phyloP scores from a whole-genome alignment of 2,888 invertebrate genomes.

The Atethmia centrago region DNA sequence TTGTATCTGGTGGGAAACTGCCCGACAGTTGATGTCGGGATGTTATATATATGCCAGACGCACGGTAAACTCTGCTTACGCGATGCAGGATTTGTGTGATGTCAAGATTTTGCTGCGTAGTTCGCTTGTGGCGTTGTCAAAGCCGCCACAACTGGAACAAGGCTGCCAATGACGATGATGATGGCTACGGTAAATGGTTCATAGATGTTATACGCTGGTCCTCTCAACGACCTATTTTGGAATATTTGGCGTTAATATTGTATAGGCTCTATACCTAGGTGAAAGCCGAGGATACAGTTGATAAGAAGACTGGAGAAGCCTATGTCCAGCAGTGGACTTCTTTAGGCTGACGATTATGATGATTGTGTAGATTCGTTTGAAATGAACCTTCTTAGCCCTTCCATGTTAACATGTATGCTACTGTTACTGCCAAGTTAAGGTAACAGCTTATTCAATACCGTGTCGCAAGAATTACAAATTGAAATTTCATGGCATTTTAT shows the following conservation, averaged over 20 bases:
- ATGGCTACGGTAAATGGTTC: background rate
- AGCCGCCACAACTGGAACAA: too few relatives aligned
- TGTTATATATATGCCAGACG: too few relatives aligned
- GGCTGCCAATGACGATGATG: background rate
- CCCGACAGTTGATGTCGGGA: too few relatives aligned
- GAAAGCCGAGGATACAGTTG: background rate
- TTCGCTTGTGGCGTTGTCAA: too few relatives aligned
- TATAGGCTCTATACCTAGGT: background rate
- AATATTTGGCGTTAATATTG: background rate
- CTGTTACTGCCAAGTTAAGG: slow-evolving; percentile 24
- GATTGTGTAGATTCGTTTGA: background rate
- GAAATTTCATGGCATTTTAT: slow-evolving; percentile 56
- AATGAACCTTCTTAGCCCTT: slow-evolving; percentile 11
- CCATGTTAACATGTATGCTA: background rate
- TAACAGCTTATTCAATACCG: slow-evolving; percentile 53
- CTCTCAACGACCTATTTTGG: background rate
- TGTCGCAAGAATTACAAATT: slow-evolving; percentile 59
- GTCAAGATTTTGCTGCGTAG: too few relatives aligned
- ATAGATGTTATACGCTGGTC: background rate
- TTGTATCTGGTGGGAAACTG: too few relatives aligned
- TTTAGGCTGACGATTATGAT: background rate
- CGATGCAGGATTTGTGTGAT: too few relatives aligned
- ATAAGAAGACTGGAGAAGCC: background rate
- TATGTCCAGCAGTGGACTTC: background rate
- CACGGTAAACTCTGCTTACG: too few relatives aligned